A percentile compares a stretch with the other conserved stretches of the same genome.
These are phyloP conservation scores for Arothron firmamentum DNA, from an alignment of 2,113 vertebrate species.

Conservation along the genomic window DNA sequence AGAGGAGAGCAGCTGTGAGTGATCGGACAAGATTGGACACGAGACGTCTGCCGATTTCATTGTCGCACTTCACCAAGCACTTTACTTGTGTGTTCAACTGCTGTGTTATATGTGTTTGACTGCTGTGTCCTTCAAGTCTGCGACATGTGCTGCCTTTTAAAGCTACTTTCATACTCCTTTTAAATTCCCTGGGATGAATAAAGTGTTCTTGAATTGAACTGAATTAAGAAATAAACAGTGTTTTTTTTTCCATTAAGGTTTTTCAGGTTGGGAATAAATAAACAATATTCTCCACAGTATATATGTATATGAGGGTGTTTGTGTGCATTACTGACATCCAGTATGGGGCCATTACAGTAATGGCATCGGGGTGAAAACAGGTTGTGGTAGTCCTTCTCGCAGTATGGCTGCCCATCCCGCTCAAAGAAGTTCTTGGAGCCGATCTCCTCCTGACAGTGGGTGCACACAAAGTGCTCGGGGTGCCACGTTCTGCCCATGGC, in stretches of 20 bases:
- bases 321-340: slow-evolving; percentile 83
- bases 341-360: slow-evolving; percentile 94
- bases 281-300: slow-evolving; percentile 23
- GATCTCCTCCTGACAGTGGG: slow-evolving; percentile 94
- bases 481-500: slow-evolving; percentile 98
- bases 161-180: no score
- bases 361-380: slow-evolving; percentile 93
- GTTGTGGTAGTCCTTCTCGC: slow-evolving; percentile 93
- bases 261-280: slow-evolving; percentile 59
- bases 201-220: no score
- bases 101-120: neutral
- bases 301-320: slow-evolving; percentile 5
- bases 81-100: neutral
- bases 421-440: slow-evolving; percentile 96
- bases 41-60: neutral
- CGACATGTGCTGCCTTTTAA: neutral
- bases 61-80: no score
- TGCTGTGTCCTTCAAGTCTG: neutral
- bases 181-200: no score
- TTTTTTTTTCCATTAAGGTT: slow-evolving; percentile 41
- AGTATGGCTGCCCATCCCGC: slow-evolving; percentile 90
- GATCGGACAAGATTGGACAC: neutral
- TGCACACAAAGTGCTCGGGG: slow-evolving; percentile 95
- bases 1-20: slow-evolving; percentile 4
- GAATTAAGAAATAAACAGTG: slow-evolving; percentile 19